Evolutionary conservation across 2,888 invertebrate species (phyloP).

Genomic region (Phanerotoma sp.): DNA sequence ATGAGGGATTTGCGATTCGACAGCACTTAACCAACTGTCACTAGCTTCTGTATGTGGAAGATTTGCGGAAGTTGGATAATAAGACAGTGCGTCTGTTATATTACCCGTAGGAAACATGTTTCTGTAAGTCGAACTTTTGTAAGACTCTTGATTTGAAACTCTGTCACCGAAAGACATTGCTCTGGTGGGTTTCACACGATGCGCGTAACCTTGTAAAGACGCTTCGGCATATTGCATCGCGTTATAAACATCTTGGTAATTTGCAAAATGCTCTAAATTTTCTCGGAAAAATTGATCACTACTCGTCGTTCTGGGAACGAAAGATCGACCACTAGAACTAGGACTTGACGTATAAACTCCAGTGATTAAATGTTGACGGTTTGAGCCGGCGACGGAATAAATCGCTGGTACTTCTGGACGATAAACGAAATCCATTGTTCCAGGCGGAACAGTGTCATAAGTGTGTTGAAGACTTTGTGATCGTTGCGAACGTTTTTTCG

Average conservation of each 20-base stretch:
- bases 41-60: conserved; percentile 61
- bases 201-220: conserved; percentile 49
- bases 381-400: conserved; percentile 73
- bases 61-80: conserved; percentile 73
- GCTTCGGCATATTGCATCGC: conserved; percentile 56
- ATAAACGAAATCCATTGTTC: conserved; percentile 57
- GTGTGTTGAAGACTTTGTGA: conserved; percentile 49
- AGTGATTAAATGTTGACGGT: conserved; percentile 71
- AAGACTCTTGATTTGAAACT: conserved; percentile 65
- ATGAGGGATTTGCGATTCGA: conserved; percentile 61
- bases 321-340: conserved; percentile 59
- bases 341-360: conserved; percentile 72
- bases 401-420: conserved; percentile 66
- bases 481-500: conserved; percentile 57
- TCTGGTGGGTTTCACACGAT: conserved; percentile 41
- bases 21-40: conserved; percentile 65
- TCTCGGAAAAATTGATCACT: conserved; percentile 64
- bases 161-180: conserved; percentile 58
- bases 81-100: conserved; percentile 78
- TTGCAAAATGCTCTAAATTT: conserved; percentile 65
- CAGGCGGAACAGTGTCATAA: conserved; percentile 46
- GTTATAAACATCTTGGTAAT: conserved; percentile 51
- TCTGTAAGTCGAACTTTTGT: conserved; percentile 67
- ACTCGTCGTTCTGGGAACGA: conserved; percentile 62
- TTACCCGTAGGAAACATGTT: conserved; percentile 70